Percentiles rank a stretch among this genome's conserved stretches.
These are phyloP conservation scores for Alcedo quadribrachys DNA, from an alignment of 2,797 vertebrate genomes.

Conservation along the genomic window DNA sequence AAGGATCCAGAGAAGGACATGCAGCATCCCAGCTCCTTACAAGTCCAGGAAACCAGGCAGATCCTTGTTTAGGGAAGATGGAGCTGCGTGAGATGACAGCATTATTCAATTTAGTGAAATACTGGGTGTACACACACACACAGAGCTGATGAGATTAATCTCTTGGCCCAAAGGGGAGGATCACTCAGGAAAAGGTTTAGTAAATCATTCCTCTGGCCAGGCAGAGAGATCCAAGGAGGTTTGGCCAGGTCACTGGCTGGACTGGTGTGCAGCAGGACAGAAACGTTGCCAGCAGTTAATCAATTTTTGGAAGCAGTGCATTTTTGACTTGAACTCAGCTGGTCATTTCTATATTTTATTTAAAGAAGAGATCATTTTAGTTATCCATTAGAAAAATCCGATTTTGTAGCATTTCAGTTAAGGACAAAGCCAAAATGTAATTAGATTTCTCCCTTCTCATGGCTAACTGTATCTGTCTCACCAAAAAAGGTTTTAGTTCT, in stretches of 20 bases:
- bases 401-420: constrained; percentile 52
- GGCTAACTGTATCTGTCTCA: constrained; percentile 57
- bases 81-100: neutral
- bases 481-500: constrained; percentile 58
- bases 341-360: constrained; percentile 60
- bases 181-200: constrained; percentile 38
- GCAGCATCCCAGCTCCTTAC: neutral
- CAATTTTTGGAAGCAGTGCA: constrained; percentile 55
- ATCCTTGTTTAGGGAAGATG: neutral
- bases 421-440: constrained; percentile 69
- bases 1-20: neutral
- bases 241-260: constrained; percentile 6
- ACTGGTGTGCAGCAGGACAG: constrained; percentile 8
- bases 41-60: neutral
- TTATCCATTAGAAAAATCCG: constrained; percentile 67
- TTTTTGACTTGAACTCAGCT: constrained; percentile 53
- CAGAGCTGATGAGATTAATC: constrained; percentile 24
- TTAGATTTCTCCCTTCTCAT: constrained; percentile 57
- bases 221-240: constrained; percentile 22
- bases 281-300: constrained; percentile 16
- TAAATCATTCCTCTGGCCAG: constrained; percentile 57
- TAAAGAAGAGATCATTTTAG: constrained; percentile 61
- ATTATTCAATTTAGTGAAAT: neutral
- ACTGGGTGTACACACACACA: neutral
- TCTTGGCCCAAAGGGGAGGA: constrained; percentile 23